Percentiles rank a stretch among this genome's conserved stretches.
Evolutionary conservation across 1,140 invertebrate genomes (phyloP).

Genomic region (Hyles vespertilio): DNA sequence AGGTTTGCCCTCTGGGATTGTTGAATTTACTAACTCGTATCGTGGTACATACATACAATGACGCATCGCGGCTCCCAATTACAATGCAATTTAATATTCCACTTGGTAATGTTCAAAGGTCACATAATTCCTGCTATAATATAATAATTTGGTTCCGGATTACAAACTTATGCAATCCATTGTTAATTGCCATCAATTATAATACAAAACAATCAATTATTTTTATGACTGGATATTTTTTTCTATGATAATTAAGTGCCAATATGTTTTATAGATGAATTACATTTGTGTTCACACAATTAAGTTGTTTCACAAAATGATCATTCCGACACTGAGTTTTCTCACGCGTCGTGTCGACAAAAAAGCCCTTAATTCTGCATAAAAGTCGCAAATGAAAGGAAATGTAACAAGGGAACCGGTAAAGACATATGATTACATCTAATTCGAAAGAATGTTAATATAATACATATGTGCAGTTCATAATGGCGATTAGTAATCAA

Average conservation of each 20-base stretch:
- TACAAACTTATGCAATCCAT: not conserved
- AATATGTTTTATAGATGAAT: not conserved
- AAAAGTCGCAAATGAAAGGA: conserved; percentile 1
- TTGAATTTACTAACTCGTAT: conserved; percentile 26
- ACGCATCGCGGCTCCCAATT: conserved; percentile 9
- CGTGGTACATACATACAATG: not conserved
- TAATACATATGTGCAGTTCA: too few relatives aligned
- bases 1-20: conserved; percentile 16
- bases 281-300: conserved; percentile 8
- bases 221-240: not conserved
- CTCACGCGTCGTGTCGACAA: conserved; percentile 7
- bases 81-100: conserved; percentile 13
- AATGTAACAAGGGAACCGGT: conserved; percentile 2
- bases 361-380: conserved; percentile 1
- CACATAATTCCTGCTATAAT: not conserved
- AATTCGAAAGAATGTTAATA: too few relatives aligned
- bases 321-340: conserved; percentile 3
- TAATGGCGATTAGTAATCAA: too few relatives aligned
- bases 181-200: conserved; percentile 4
- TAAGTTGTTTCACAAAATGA: conserved; percentile 8
- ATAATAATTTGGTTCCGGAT: conserved; percentile 3
- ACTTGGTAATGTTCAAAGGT: conserved; percentile 1
- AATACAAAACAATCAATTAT: conserved; percentile 3
- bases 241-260: not conserved
- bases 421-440: too few relatives aligned